A percentile compares a stretch with the other conserved stretches of the same genome.
Conservation (phyloP, 1,140 invertebrate species). For the Hormaphis cornu region DNA sequence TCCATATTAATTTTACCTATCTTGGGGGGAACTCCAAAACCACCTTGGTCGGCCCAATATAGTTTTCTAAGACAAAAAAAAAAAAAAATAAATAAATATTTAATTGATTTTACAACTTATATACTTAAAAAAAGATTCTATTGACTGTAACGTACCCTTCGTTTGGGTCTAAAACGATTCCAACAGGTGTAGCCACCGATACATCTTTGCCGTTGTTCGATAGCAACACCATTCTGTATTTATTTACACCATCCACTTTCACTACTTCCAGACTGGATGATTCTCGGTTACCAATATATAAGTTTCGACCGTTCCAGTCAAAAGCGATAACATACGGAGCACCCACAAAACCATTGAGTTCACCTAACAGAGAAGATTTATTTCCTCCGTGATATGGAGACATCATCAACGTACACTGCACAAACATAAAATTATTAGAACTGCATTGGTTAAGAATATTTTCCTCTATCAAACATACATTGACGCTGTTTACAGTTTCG, state of each 20-base stretch:
- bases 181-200: constrained; percentile 78
- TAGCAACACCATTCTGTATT: constrained; percentile 76
- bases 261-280: constrained; percentile 90
- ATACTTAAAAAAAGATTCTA: background rate
- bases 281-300: constrained; percentile 85
- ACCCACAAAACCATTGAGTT: constrained; percentile 74
- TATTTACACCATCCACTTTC: constrained; percentile 71
- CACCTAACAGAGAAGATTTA: constrained; percentile 68
- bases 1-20: constrained; percentile 91
- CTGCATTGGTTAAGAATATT: background rate
- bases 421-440: constrained; percentile 39
- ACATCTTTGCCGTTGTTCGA: constrained; percentile 79
- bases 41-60: constrained; percentile 94
- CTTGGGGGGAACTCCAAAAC: constrained; percentile 79
- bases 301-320: constrained; percentile 91
- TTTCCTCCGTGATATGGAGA: constrained; percentile 81
- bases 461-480: constrained; percentile 43
- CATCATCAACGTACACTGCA: constrained; percentile 72
- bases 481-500: constrained; percentile 28
- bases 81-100: constrained; percentile 6
- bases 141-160: constrained; percentile 58
- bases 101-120: background rate
- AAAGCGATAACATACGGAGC: constrained; percentile 84
- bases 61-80: constrained; percentile 54
- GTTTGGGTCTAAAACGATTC: constrained; percentile 80